Evolutionary conservation across 2,113 vertebrate genomes (phyloP), one percentile per base, ranked within the genome.

Genomic region (Toxotes chatareus): DNA sequence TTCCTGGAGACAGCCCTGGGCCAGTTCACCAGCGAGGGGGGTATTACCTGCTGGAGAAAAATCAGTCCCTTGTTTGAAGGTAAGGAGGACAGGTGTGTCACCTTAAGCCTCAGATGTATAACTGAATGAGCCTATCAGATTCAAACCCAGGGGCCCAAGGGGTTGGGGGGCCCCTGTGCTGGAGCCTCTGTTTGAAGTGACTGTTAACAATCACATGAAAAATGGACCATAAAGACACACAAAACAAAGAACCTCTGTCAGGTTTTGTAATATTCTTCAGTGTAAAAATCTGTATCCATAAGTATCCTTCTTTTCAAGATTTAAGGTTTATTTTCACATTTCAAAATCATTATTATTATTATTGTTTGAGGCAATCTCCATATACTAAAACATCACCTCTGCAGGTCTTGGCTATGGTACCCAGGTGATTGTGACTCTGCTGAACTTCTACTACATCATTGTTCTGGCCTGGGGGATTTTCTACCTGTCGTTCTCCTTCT

Each of bases 391-490:
- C 46, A 1, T 68, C 0, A 0, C 47, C 46, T 51, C 2, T 80
- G 16, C 86, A 95, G 97, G 97, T 83, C 95, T 98, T 7, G 97
- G 97, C 71, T 98, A 97, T 0, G 97, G 96, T 67, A 97, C 97
- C 0, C 96, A 97, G 88, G 93, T 97, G 86, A 97, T 99, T 0
- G 95, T 97, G 12, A 0, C 96, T 0, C 95, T 98, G 51, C 88
- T 97, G 38, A 97, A 97, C 92, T 93, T 96, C 89, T 99, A 98
- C 92, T 99, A 99, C 93, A 97, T 98, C 86, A 38, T 99, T 2
- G 97, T 99, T 66, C 94, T 99, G 93, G 97, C 98, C 69, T 99
- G 98, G 97, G 96, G 96, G 38, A 95, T 98, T 78, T 98, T 98
- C 94, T 99, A 97, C 92, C 95, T 99, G 88, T 97, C 95, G 59